These are phyloP conservation scores for Chelonus formosanus DNA, from an alignment of 2,888 invertebrate species.

Conservation along the genomic window DNA sequence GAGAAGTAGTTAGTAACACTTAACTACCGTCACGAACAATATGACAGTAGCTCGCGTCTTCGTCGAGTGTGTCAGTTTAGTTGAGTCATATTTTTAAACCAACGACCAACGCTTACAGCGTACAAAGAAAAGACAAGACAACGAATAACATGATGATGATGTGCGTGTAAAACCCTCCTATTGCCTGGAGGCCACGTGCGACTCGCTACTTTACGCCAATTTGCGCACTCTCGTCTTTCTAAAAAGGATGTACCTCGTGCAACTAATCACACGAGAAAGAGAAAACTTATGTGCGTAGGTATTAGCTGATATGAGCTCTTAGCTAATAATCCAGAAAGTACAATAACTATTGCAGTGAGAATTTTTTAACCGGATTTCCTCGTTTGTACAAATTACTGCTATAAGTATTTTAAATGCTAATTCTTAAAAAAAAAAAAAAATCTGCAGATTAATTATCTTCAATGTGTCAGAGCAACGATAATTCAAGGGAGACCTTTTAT, in stretches of 20 bases:
- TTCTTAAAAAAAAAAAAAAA: neutral
- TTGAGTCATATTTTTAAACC: slow-evolving; percentile 43
- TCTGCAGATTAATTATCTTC: no score
- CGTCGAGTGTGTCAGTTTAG: neutral
- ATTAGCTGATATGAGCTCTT: no score
- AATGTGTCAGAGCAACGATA: no score
- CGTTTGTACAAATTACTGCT: neutral
- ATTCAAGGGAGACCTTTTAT: no score
- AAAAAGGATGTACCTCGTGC: slow-evolving; percentile 49
- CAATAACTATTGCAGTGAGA: neutral
- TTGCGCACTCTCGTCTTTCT: slow-evolving; percentile 43
- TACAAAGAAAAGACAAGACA: slow-evolving; percentile 19
- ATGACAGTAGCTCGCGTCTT: slow-evolving; percentile 23
- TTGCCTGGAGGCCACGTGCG: slow-evolving; percentile 36
- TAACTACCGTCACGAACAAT: neutral
- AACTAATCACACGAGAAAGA: slow-evolving; percentile 5
- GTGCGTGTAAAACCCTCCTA: slow-evolving; percentile 6
- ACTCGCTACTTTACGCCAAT: slow-evolving; percentile 49
- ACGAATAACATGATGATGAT: slow-evolving; percentile 1
- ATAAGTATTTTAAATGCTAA: neutral
- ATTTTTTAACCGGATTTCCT: slow-evolving; percentile 15
- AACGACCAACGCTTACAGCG: slow-evolving; percentile 42
- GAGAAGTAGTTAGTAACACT: slow-evolving; percentile 11
- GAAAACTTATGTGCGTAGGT: neutral
- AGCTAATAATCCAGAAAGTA: neutral